Evolutionary conservation across 2,888 invertebrate species (phyloP).

Genomic region (Xestobium rufovillosum): DNA sequence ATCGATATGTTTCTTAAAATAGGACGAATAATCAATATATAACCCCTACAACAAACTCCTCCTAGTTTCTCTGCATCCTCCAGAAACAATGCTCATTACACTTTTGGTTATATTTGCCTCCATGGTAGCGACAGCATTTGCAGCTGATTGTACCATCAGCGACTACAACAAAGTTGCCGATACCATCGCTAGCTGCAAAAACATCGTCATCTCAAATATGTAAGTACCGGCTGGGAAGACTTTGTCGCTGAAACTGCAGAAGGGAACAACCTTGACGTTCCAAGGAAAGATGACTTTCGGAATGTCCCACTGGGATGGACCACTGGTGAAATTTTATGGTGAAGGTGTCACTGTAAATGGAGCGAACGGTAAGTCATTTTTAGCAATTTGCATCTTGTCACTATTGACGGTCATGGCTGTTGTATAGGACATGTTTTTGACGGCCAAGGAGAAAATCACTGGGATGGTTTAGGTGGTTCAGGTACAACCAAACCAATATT

Average conservation of each 20-base stretch:
- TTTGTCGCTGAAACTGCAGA: constrained; percentile 11
- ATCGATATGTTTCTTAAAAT: too few species aligned
- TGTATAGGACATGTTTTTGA: constrained; percentile 13
- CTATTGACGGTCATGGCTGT: too few species aligned
- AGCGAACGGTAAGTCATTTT: too few species aligned
- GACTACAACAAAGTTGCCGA: too few species aligned
- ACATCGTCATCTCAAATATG: constrained; percentile 16
- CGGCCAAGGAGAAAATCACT: constrained; percentile 7
- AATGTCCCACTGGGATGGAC: constrained; percentile 8
- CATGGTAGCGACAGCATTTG: too few species aligned
- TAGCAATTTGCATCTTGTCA: too few species aligned
- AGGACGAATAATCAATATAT: too few species aligned
- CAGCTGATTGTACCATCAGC: too few species aligned
- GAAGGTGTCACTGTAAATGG: constrained; percentile 13
- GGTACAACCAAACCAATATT: constrained; percentile 24
- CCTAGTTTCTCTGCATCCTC: too few species aligned
- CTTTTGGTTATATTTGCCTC: too few species aligned
- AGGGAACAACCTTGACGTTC: constrained; percentile 12
- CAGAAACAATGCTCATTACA: too few species aligned
- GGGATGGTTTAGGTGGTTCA: constrained; percentile 13
- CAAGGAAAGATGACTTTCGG: constrained; percentile 14
- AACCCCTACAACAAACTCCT: too few species aligned
- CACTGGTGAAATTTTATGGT: constrained; percentile 13
- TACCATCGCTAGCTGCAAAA: constrained; percentile 12
- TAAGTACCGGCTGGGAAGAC: constrained; percentile 16